Evolutionary conservation across 2,113 vertebrate genomes (phyloP), one percentile per base, ranked within the genome.

Genomic region (Sinocyclocheilus rhinocerous): DNA sequence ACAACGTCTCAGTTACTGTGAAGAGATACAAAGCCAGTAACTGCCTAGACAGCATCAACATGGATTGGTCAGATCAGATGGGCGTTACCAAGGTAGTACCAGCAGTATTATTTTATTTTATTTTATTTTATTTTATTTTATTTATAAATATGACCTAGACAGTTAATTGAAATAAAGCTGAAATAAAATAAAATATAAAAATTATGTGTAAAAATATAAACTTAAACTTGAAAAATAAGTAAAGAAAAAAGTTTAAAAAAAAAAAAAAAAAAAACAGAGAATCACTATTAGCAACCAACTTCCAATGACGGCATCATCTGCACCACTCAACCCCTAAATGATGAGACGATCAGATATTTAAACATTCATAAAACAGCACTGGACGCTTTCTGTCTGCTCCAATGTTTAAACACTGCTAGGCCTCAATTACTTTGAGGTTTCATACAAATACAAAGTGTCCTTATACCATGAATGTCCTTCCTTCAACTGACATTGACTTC

Each of bases 1-100:
- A 97, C 93, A 97, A 96, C 18, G 96, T 99, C 89, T 95, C 96
- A 12, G 92, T 81, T 76, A 96, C 95, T 22, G 95, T 98, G 89
- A 96, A 90, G 91, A 89, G 91, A n/a, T 96, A 94, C 57, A 90
- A 92, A 77, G 87, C 92, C 55, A 92, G 88, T 88, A 95, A 94
- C 91, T 93, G 93, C 82, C 90, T 97, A 81, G 94, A 96, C 24
- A 91, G 89, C 80, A 76, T 96, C 89, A 94, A 95, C 87, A 83
- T 96, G 26, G 96, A 99, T 87, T 99, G 98, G 98, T 97, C 96
- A 18, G 96, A 99, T 73, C 97, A 99, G 94, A 95, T 96, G 87
- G 97, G 97, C 26, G 96, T 99, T 76, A 99, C 97, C 61, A 99
- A 99, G 97, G 97, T 97, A 93, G 8, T 61, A 61, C 57, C 8